phyloP scores from a whole-genome alignment of 2,797 vertebrate species.

The Macropus fuliginosus region DNA sequence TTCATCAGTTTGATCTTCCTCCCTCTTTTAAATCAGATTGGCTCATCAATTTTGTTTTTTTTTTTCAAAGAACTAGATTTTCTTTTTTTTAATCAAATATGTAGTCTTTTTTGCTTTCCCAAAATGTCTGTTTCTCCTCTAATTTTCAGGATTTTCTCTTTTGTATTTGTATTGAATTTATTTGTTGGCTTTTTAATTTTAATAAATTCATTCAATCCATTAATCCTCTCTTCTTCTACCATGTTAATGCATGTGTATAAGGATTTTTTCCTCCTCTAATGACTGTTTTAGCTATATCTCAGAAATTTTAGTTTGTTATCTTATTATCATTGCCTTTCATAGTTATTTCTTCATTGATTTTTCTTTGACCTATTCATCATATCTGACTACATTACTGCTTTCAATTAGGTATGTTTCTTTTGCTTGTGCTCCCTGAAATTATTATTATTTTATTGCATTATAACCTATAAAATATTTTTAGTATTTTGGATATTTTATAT shows the following conservation, averaged over 20 bases:
- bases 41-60: not conserved
- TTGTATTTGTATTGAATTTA: not conserved
- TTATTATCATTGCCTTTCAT: not conserved
- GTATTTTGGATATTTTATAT: not conserved
- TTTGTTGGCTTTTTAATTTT: not conserved
- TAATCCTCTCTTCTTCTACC: not conserved
- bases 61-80: not conserved
- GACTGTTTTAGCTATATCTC: not conserved
- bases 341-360: not conserved
- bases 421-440: not conserved
- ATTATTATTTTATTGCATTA: not conserved
- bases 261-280: not conserved
- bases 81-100: not conserved
- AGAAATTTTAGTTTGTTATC: not conserved
- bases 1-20: not conserved
- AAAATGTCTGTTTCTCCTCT: not conserved
- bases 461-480: not conserved
- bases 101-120: not conserved
- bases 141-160: not conserved
- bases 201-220: not conserved
- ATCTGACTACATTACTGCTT: not conserved
- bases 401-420: not conserved
- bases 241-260: not conserved
- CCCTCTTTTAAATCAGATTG: not conserved
- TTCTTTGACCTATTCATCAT: not conserved